phyloP scores from a whole-genome alignment of 1,140 invertebrate species.

The Tigriopus japonicus region DNA sequence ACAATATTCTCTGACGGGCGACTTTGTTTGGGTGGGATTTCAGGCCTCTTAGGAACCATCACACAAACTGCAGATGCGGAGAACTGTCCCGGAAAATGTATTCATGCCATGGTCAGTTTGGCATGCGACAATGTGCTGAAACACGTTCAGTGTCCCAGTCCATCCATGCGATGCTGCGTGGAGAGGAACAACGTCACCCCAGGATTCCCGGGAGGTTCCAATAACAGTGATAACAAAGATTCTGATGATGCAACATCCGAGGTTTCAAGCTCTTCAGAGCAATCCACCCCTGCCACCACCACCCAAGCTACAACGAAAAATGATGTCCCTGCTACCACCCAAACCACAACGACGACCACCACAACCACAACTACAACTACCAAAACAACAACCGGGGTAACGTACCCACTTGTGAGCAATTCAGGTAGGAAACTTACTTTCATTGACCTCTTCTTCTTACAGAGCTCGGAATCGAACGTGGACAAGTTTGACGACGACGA shows the following conservation, averaged over 20 bases:
- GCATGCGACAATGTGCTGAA: constrained; percentile 12
- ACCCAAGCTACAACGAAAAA: constrained; percentile 2
- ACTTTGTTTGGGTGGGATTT: not conserved
- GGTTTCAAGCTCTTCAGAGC: not conserved
- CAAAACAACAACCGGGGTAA: not conserved
- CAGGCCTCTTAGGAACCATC: constrained; percentile 14
- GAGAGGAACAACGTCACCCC: constrained; percentile 40
- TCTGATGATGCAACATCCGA: not conserved
- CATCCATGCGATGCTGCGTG: constrained; percentile 15
- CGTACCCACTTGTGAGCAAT: no score
- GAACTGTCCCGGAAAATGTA: constrained; percentile 13
- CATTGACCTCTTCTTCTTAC: no score
- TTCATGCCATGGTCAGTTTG: constrained; percentile 12
- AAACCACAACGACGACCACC: constrained; percentile 13
- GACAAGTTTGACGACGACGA: no score
- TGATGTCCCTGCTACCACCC: constrained; percentile 11
- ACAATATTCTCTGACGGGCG: no score
- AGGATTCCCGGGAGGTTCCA: not conserved
- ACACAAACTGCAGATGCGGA: constrained; percentile 2
- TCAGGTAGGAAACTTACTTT: no score
- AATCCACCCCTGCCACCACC: not conserved
- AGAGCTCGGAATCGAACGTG: no score
- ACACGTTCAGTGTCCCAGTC: not conserved
- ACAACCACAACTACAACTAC: constrained; percentile 14
- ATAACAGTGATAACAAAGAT: no score